These are phyloP conservation scores for Nicator chloris DNA, from an alignment of 2,113 vertebrate species.

Conservation along the genomic window DNA sequence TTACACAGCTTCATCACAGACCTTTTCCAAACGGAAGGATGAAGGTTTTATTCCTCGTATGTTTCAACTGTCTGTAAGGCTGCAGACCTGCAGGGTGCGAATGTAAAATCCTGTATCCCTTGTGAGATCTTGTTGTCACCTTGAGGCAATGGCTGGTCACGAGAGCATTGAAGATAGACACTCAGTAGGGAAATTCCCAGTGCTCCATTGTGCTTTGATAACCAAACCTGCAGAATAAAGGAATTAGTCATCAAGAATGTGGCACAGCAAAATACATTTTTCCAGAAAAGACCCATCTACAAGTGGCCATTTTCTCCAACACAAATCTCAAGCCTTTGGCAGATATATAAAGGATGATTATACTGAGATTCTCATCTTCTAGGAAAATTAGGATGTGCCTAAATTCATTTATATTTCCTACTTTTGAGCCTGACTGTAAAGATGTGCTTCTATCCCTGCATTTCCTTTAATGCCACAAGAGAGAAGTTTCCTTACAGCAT, in stretches of 20 bases:
- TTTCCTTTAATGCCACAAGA: background rate
- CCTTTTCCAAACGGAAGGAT: background rate
- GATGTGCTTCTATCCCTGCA: background rate
- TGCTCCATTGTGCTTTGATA: fast-evolving
- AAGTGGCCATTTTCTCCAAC: background rate
- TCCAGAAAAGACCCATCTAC: background rate
- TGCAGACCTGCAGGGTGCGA: background rate
- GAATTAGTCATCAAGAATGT: background rate
- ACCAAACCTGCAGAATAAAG: background rate
- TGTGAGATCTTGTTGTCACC: background rate
- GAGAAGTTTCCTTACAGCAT: background rate
- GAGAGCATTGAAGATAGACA: background rate
- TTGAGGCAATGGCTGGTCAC: fast-evolving
- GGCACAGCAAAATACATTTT: background rate
- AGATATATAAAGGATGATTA: background rate
- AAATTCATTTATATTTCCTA: background rate
- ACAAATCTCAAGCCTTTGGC: background rate
- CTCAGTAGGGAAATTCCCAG: background rate
- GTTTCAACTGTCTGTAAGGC: background rate
- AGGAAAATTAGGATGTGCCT: background rate
- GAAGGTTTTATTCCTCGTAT: background rate
- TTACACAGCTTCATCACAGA: background rate
- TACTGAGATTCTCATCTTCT: background rate
- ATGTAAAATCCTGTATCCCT: background rate
- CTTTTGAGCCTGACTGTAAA: background rate